Conservation (phyloP, 2,888 invertebrate genomes). For the Epistrophe grossulariae region DNA sequence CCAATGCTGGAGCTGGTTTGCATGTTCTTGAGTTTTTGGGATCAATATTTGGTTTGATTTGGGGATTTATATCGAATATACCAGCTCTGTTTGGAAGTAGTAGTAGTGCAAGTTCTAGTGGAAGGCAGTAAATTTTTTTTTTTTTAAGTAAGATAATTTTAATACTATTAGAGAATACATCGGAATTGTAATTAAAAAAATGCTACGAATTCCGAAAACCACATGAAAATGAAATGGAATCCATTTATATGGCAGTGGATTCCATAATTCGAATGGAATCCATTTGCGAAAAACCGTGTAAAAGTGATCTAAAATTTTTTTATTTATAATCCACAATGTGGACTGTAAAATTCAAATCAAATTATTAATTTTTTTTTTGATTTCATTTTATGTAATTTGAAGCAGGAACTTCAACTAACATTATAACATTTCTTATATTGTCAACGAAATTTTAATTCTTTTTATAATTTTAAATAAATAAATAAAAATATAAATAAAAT, state of each 20-base stretch:
- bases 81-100: constrained; percentile 81
- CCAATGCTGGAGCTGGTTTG: constrained; percentile 80
- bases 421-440: background rate
- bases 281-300: background rate
- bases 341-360: background rate
- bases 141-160: background rate
- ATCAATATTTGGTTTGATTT: constrained; percentile 79
- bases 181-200: background rate
- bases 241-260: background rate
- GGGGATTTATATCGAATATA: constrained; percentile 80
- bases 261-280: background rate
- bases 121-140: constrained; percentile 37
- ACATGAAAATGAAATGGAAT: background rate
- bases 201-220: background rate
- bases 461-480: constrained; percentile 8
- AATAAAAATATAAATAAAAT: constrained; percentile 2
- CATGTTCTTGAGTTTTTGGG: constrained; percentile 81
- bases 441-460: constrained; percentile 10
- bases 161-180: background rate
- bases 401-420: constrained; percentile 37
- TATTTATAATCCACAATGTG: constrained; percentile 34
- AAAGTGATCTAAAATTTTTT: background rate
- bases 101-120: constrained; percentile 80
- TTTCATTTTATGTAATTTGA: constrained; percentile 19
- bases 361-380: constrained; percentile 5